Conservation (phyloP, 2,888 invertebrate genomes). For the Chloromyia formosa region DNA sequence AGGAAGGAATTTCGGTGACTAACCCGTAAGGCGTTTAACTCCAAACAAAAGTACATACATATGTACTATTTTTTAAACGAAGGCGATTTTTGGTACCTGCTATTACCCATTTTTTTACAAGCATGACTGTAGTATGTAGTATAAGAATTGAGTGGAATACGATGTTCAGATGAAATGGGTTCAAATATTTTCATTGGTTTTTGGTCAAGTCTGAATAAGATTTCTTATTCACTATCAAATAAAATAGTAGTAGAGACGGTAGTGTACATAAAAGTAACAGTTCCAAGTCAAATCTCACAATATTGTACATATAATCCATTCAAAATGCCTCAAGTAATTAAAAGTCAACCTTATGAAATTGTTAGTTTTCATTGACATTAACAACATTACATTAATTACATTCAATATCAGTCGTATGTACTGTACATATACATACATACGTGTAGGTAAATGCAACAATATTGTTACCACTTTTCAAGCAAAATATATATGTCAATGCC, state of each 20-base stretch:
- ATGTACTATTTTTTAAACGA: too few species aligned
- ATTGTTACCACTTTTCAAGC: conserved; percentile 2
- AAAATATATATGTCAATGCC: conserved; percentile 1
- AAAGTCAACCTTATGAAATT: not conserved
- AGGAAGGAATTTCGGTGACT: not conserved
- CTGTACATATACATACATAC: not conserved
- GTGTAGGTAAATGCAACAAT: not conserved
- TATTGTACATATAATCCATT: too few species aligned
- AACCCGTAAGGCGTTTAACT: not conserved
- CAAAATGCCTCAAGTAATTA: too few species aligned
- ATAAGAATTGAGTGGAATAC: too few species aligned
- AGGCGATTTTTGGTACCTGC: not conserved
- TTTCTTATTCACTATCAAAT: too few species aligned
- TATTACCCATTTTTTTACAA: not conserved
- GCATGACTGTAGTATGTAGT: too few species aligned
- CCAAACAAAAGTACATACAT: not conserved
- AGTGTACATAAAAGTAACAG: too few species aligned
- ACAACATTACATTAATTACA: conserved; percentile 1
- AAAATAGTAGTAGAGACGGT: too few species aligned
- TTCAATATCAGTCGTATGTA: not conserved
- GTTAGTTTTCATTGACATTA: not conserved
- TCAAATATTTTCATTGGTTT: too few species aligned
- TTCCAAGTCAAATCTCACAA: too few species aligned
- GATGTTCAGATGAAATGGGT: too few species aligned
- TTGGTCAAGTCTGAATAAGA: too few species aligned